Percentiles rank a stretch among this genome's conserved stretches.
Evolutionary conservation across 2,113 vertebrate species (phyloP).

Genomic region (Bubo bubo): DNA sequence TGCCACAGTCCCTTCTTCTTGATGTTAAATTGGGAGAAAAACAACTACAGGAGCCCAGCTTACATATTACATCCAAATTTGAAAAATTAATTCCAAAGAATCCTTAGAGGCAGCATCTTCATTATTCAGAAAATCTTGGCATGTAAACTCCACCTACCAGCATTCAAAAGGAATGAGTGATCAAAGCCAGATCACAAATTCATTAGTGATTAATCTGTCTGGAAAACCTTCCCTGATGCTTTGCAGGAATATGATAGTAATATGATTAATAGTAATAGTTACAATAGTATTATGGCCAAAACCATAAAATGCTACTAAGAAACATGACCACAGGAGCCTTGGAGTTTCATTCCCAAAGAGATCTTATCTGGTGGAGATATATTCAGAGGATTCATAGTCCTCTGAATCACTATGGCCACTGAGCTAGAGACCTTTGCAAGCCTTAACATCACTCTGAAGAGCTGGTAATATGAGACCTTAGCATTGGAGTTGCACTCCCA

Average conservation of each 20-base stretch:
- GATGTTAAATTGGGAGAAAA: neutral
- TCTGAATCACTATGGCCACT: neutral
- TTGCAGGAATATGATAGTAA: conserved; percentile 8
- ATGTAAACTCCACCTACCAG: conserved; percentile 65
- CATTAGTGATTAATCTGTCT: conserved; percentile 60
- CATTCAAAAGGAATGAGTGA: conserved; percentile 67
- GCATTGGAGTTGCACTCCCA: neutral
- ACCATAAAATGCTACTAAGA: neutral
- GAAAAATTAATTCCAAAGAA: conserved; percentile 47
- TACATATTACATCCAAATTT: neutral
- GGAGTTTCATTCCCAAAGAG: neutral
- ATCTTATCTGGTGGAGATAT: neutral
- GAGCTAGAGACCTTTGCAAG: neutral
- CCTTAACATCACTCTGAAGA: neutral
- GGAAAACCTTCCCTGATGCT: conserved; percentile 43
- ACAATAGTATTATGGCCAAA: neutral
- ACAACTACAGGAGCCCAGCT: neutral
- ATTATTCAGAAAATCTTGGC: conserved; percentile 56
- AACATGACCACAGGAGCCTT: neutral
- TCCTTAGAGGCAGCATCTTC: conserved; percentile 49
- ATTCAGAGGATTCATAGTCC: neutral
- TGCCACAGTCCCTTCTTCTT: neutral
- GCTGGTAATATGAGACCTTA: neutral
- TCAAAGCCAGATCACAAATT: conserved; percentile 65
- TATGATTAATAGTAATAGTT: neutral